phyloP scores from a whole-genome alignment of 1,140 invertebrate species.

The Drosophila hydei region DNA sequence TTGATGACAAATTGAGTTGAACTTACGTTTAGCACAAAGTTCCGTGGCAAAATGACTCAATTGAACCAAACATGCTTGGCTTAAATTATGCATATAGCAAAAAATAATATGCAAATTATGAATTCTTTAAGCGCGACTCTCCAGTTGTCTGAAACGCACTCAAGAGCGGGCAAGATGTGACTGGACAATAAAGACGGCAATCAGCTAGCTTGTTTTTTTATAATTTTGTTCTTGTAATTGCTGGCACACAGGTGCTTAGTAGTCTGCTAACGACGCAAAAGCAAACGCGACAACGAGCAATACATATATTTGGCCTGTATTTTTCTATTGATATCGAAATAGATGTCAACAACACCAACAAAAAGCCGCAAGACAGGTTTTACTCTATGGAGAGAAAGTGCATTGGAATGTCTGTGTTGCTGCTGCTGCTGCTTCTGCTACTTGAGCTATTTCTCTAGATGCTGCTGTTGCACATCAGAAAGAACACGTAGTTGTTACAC shows the following conservation, averaged over 20 bases:
- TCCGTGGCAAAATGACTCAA: constrained; percentile 59
- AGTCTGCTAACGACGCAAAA: constrained; percentile 64
- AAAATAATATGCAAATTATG: constrained; percentile 62
- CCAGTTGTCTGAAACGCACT: constrained; percentile 45
- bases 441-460: constrained; percentile 1
- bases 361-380: constrained; percentile 75
- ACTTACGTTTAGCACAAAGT: constrained; percentile 42
- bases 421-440: neutral
- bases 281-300: constrained; percentile 42
- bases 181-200: constrained; percentile 51
- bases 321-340: constrained; percentile 77
- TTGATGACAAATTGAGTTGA: constrained; percentile 3
- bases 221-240: constrained; percentile 22
- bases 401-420: constrained; percentile 63
- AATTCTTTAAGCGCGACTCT: constrained; percentile 42
- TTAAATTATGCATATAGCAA: constrained; percentile 55
- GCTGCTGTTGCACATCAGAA: neutral
- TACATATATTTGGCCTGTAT: constrained; percentile 61
- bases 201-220: constrained; percentile 14
- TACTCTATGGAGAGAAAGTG: constrained; percentile 67
- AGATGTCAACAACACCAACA: constrained; percentile 61
- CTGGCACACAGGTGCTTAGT: constrained; percentile 49
- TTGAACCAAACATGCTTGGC: constrained; percentile 64
- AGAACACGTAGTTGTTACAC: neutral
- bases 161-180: constrained; percentile 69